Base-by-base conservation (phyloP, 2,797 vertebrate genomes). In the Fundulus diaphanus region DNA sequence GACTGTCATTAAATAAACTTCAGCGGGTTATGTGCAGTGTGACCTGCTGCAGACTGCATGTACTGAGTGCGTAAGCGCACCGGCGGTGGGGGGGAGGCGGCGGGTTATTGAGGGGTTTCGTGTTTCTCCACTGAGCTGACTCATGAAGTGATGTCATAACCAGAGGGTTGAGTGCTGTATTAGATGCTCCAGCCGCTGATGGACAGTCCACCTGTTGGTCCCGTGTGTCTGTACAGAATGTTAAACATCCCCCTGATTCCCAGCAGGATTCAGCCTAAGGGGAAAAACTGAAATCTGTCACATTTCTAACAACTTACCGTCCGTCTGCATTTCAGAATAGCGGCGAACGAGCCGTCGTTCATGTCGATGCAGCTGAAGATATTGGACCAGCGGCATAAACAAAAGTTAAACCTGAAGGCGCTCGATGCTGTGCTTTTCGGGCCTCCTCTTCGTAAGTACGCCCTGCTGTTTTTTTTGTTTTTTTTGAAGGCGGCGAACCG, bases 391-490 rank as follows among this genome's bases (percentile, higher is more conserved):
- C 97, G 97, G 86, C 98, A 99, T 72, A 97, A 98, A 91, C 98
- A 99, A 75, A 99, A 99, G 67, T 95, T 99, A 81, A 98, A 99
- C 82, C 95, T 99, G 31, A 99, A 99, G 94, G 97, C 98, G 0
- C 92, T 99, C 59, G 98, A 99, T 54, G 98, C 98, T 0, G 98
- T 99, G 90, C 95, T 99, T 15, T 99, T 99, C 81, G 98, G 98
- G 76, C 97, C 98, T 75, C 96, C 97, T 9, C 94, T 97, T 81
- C 96, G 98, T 99, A 92, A 97, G 98, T 97, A 54, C 49, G 1
- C 74, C 74, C 1, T 12, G 0, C 0, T 0, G 31, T 52, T 75
- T n/a, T n/a, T n/a, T n/a, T 75, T n/a, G n/a, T n/a, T n/a, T n/a
- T n/a, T n/a, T n/a, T n/a, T 15, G 4, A 46, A 63, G 33, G 3